These are phyloP conservation scores for Metalampra italica DNA, from an alignment of 2,888 invertebrate genomes.

Conservation along the genomic window DNA sequence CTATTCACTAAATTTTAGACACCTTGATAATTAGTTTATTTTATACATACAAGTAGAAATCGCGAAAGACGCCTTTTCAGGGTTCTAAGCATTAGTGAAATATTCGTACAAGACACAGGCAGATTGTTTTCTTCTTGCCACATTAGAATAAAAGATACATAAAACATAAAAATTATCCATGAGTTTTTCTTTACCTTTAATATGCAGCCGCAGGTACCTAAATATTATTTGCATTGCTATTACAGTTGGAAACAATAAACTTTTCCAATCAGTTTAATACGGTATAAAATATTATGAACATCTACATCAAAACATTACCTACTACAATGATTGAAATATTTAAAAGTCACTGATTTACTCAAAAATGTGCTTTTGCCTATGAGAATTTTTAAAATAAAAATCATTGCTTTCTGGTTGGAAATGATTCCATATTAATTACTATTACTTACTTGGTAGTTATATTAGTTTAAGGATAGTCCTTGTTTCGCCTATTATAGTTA, in stretches of 20 bases:
- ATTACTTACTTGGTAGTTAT: background rate
- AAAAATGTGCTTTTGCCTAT: conserved; percentile 13
- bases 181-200: conserved; percentile 20
- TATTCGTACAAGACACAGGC: background rate
- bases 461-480: background rate
- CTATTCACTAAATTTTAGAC: conserved; percentile 67
- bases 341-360: conserved; percentile 20
- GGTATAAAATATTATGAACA: conserved; percentile 11
- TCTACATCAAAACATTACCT: conserved; percentile 35
- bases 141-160: background rate
- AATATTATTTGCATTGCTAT: conserved; percentile 6
- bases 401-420: conserved; percentile 20
- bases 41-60: conserved; percentile 58
- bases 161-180: conserved; percentile 24
- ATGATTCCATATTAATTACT: conserved; percentile 7
- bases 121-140: background rate
- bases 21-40: conserved; percentile 51
- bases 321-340: conserved; percentile 32
- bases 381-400: conserved; percentile 9
- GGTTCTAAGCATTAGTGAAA: background rate
- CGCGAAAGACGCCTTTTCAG: conserved; percentile 29
- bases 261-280: background rate
- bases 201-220: conserved; percentile 5
- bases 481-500: too few relatives aligned
- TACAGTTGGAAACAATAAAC: conserved; percentile 17